Conservation (phyloP, 1,140 invertebrate genomes). For the Adoxophyes honmai region DNA sequence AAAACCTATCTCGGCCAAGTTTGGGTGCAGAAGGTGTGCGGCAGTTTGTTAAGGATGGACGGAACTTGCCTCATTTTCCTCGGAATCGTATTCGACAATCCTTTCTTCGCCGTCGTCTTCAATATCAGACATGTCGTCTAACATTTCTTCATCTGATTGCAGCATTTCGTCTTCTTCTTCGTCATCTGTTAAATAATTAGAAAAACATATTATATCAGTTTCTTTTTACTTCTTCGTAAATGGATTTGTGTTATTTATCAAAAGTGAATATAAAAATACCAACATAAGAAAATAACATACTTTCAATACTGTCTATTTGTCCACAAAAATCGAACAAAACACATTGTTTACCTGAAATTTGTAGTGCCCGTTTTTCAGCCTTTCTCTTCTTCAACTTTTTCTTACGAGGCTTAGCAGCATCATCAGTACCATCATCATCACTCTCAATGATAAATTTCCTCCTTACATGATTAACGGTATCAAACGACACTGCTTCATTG, state of each 20-base stretch:
- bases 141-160: conserved; percentile 48
- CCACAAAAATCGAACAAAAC: too few species aligned
- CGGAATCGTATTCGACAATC: conserved; percentile 84
- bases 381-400: conserved; percentile 62
- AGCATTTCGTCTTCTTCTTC: conserved; percentile 49
- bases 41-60: not conserved
- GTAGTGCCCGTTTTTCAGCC: conserved; percentile 49
- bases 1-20: too few species aligned
- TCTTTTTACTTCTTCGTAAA: too few species aligned
- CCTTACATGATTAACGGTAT: conserved; percentile 34
- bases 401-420: conserved; percentile 28
- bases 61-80: conserved; percentile 85
- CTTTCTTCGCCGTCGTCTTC: conserved; percentile 35
- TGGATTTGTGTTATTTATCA: too few species aligned
- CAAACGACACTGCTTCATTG: conserved; percentile 21
- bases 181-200: too few species aligned
- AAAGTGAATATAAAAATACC: too few species aligned
- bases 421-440: conserved; percentile 72
- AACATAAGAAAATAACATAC: too few species aligned
- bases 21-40: too few species aligned
- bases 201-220: too few species aligned
- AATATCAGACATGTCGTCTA: conserved; percentile 38
- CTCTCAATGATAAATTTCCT: conserved; percentile 65
- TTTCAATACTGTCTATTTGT: too few species aligned
- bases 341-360: conserved; percentile 68